Evolutionary conservation across 2,888 invertebrate genomes (phyloP), one percentile per base, ranked within the genome.

Genomic region (Nemotelus pantherinus): DNA sequence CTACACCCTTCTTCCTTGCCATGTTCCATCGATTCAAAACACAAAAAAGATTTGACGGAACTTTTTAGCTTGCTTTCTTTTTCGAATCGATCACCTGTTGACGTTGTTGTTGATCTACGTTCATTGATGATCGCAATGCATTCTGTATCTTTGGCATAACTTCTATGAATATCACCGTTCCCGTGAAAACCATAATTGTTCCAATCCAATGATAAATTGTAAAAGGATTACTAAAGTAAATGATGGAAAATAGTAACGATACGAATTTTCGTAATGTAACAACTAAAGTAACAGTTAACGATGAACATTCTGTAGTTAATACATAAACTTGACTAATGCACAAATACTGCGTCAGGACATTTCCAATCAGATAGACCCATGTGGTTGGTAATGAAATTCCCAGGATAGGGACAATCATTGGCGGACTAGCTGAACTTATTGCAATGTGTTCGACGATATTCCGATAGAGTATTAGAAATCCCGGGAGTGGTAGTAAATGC

Each of bases 291-390:
- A 99, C 98, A 0, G 97, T 96, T 64, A 99, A 87, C 0, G 98
- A 97, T 0, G 95, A 91, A 84, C 97, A 97, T 86, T 97, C 97
- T 0, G 98, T 95, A 1, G 98, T 98, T 83, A 99, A 88, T 48
- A 94, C 92, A 84, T 97, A 99, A 1, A 99, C 99, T 6, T 96
- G 95, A 85, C 95, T 94, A 80, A 99, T 98, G 86, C 99, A 99
- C 79, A 98, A 82, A 89, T 92, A 98, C 90, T 98, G 98, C 0
- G 97, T 96, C 2, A 95, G 82, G 4, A 95, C 92, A 86, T 97
- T 97, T 45, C 94, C 91, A 55, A 94, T 85, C 67, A 98, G 88
- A 88, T 92, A 95, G 3, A 93, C 82, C 85, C 96, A 92, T 84
- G 95, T 90, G 81, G 91, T 89, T 0, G 98, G 98, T 50, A 96